These are phyloP conservation scores for Typhlichthys eigenmanni DNA, from an alignment of 2,797 vertebrate species.

Conservation along the genomic window DNA sequence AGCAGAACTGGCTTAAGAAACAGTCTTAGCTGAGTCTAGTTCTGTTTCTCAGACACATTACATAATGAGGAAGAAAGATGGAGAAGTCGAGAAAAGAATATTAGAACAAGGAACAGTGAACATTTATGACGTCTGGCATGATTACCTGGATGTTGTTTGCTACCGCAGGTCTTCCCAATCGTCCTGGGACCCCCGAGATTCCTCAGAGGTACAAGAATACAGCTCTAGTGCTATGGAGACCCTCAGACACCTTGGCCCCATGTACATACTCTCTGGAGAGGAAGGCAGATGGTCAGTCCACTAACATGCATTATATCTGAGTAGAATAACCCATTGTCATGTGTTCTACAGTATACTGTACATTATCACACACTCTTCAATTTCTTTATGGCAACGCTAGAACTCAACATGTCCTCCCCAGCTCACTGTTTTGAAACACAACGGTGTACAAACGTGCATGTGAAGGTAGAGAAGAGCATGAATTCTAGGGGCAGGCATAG, in stretches of 20 bases:
- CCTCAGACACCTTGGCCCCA: slow-evolving; percentile 87
- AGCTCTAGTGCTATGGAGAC: slow-evolving; percentile 93
- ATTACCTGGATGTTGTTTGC: not conserved
- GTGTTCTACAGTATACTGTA: not conserved
- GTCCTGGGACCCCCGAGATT: slow-evolving; percentile 91
- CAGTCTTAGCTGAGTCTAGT: not conserved
- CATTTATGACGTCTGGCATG: not conserved
- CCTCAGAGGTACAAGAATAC: slow-evolving; percentile 96
- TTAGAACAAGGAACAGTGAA: too few species aligned
- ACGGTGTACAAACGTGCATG: too few species aligned
- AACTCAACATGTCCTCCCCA: too few species aligned
- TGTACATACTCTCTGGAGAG: slow-evolving; percentile 93
- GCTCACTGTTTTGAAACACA: too few species aligned
- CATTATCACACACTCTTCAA: not conserved
- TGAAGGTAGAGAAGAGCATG: too few species aligned
- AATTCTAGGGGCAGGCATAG: too few species aligned
- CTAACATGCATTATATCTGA: not conserved
- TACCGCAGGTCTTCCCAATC: slow-evolving; percentile 85
- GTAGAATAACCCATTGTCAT: not conserved
- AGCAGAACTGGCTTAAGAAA: slow-evolving; percentile 24
- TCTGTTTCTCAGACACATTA: not conserved
- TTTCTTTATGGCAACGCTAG: too few species aligned
- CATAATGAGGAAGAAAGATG: not conserved
- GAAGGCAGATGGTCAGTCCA: slow-evolving; percentile 82
- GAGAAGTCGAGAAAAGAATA: too few species aligned